Base-by-base conservation (phyloP, 2,113 vertebrate genomes). In the Chaetops frenatus region DNA sequence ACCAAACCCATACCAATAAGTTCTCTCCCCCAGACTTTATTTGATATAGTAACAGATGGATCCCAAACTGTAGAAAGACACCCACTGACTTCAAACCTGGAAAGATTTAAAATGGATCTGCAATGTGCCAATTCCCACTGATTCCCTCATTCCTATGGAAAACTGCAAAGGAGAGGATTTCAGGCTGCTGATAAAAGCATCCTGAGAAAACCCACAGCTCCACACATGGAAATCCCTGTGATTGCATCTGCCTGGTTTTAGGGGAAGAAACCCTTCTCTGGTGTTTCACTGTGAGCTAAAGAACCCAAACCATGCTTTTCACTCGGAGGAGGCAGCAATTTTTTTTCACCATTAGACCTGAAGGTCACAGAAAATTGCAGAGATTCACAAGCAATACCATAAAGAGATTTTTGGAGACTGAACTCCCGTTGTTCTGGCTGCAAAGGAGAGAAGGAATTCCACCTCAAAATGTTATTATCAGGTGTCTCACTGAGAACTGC, bases 21-120 rank as follows among this genome's bases (percentile, higher is more conserved):
- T 33, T 82, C 35, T 72, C 61, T 80, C 40, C 31, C 28, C 45
- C 45, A 33, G 40, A 40, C 51, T 91, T 89, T 65, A 76, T 87
- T 69, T 74, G 92, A 56, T 62, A 15, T 31, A 88, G 92, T 82
- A 92, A 78, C 93, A 96, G 93, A 96, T 96, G 93, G 88, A 96
- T 83, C 61, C 76, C 90, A 80, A 93, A 78, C 85, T 90, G 85
- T 3, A 81, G 70, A 36, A 79, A 90, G 60, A 90, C 88, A 88
- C 92, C 82, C 93, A 90, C 85, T 71, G 86, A 65, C 88, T 93
- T 71, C 76, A 94, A 96, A 95, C 62, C 88, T 92, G 88, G 70
- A 78, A 90, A 83, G 92, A 95, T 92, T 95, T 94, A 23, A 85
- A 90, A 50, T 88, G 88, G 78, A 88, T 95, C 88, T 93, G 54